These are phyloP conservation scores for Magallana angulata DNA, from an alignment of 1,140 invertebrate species.

Conservation along the genomic window DNA sequence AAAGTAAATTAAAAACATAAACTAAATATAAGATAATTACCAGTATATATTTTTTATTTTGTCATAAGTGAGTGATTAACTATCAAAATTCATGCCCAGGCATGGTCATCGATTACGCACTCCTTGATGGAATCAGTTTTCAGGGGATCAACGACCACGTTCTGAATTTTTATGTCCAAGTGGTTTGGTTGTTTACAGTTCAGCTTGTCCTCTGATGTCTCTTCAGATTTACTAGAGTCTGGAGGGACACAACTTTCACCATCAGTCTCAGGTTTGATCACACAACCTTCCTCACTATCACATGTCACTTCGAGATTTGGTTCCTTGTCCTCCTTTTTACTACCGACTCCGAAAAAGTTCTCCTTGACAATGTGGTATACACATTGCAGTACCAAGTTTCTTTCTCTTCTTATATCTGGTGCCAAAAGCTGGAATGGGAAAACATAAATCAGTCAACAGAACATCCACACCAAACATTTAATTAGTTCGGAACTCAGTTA, in stretches of 20 bases:
- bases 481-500: no score
- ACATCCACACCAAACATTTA: no score
- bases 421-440: conserved; percentile 72
- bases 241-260: neutral
- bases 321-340: neutral
- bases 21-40: no score
- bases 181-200: no score
- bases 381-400: conserved; percentile 79
- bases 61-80: no score
- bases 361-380: conserved; percentile 76
- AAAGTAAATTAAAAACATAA: no score
- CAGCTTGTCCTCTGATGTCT: no score
- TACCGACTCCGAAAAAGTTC: conserved; percentile 72
- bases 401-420: conserved; percentile 77
- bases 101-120: neutral
- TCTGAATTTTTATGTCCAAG: no score
- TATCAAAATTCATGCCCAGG: neutral
- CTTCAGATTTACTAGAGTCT: neutral
- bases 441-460: no score
- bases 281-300: neutral
- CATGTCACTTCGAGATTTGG: neutral
- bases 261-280: neutral
- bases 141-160: no score
- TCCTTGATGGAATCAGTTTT: neutral
- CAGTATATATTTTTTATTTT: no score